Percentiles rank a stretch among this genome's conserved stretches.
Conservation (phyloP, 2,113 vertebrate species). For the Eptesicus fuscus region DNA sequence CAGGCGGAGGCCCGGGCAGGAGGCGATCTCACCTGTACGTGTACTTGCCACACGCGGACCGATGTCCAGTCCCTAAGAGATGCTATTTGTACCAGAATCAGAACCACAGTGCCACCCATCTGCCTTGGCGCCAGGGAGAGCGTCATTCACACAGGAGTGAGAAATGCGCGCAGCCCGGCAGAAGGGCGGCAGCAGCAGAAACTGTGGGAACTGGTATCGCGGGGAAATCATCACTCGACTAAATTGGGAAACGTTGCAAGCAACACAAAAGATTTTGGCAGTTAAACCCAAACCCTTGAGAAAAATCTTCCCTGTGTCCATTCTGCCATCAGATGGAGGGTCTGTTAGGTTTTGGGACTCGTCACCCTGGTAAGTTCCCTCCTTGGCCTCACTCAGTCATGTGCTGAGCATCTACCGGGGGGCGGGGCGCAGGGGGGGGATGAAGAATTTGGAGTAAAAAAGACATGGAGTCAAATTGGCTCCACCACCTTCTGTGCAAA, state of each 20-base stretch:
- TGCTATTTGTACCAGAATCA: conserved; percentile 63
- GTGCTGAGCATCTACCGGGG: not conserved
- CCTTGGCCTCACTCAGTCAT: not conserved
- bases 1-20: not conserved
- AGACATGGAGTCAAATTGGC: not conserved
- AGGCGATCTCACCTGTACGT: not conserved
- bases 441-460: not conserved
- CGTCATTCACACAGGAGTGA: conserved; percentile 19
- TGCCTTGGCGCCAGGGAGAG: conserved; percentile 63
- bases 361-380: not conserved
- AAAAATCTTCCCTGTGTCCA: not conserved
- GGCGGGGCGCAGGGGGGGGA: not conserved
- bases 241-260: not conserved
- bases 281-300: not conserved
- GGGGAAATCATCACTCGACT: not conserved
- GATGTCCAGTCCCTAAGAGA: conserved; percentile 61
- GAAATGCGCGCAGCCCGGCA: not conserved
- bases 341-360: not conserved
- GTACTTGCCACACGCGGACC: not conserved
- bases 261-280: conserved; percentile 20
- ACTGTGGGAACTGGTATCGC: not conserved
- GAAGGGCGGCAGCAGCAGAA: conserved; percentile 46
- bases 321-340: not conserved
- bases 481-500: no score
- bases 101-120: conserved; percentile 65